Conservation (phyloP, 2,888 invertebrate species). For the Hirtodrosophila cameraria region DNA sequence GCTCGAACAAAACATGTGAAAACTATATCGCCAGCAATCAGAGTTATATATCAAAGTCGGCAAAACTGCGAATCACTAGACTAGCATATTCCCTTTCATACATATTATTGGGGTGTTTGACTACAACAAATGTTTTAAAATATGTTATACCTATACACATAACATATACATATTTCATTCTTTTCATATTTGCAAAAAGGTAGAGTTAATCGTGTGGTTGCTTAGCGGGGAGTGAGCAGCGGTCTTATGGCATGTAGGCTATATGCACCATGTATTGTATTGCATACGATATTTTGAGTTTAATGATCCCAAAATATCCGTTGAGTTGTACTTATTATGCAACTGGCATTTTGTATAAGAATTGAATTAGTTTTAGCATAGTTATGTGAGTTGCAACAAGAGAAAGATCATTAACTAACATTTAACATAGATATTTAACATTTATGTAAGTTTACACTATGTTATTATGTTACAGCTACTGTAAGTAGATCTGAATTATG, state of each 20-base stretch:
- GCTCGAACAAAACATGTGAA: conserved; percentile 74
- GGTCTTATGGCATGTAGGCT: conserved; percentile 1
- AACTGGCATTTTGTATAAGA: too few relatives aligned
- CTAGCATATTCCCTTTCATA: conserved; percentile 11
- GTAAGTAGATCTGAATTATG: too few relatives aligned
- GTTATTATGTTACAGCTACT: too few relatives aligned
- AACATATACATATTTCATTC: conserved; percentile 14
- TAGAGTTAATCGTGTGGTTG: conserved; percentile 60
- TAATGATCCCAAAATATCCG: conserved; percentile 38
- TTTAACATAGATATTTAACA: too few relatives aligned
- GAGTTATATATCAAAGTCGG: conserved; percentile 34
- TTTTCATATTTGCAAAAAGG: conserved; percentile 60
- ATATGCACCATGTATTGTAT: neutral
- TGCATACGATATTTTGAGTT: conserved; percentile 9
- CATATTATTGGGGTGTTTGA: conserved; percentile 32
- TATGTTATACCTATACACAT: conserved; percentile 12
- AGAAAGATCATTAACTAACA: too few relatives aligned
- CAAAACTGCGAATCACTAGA: conserved; percentile 15
- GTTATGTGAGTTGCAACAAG: too few relatives aligned
- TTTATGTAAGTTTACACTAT: too few relatives aligned
- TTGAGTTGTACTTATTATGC: too few relatives aligned
- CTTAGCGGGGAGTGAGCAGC: conserved; percentile 32
- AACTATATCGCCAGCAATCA: conserved; percentile 68
- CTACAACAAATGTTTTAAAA: conserved; percentile 54
- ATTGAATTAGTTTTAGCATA: too few relatives aligned